phyloP scores from a whole-genome alignment of 2,888 invertebrate species.

The Itoplectis maculator region DNA sequence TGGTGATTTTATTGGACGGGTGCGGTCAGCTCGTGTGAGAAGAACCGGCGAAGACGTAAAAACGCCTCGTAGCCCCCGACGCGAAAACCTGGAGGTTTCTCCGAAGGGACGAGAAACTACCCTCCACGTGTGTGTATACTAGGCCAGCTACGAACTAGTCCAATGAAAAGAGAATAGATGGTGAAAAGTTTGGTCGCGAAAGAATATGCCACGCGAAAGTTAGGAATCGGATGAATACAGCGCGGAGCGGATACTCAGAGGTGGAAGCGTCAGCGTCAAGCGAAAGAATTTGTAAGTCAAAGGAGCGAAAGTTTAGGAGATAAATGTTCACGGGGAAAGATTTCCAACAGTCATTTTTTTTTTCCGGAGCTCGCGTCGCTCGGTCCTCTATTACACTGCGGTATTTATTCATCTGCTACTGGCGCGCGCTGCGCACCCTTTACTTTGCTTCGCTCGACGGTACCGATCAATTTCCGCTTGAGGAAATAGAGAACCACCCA shows the following conservation, averaged over 20 bases:
- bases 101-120: conserved; percentile 1
- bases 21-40: conserved; percentile 7
- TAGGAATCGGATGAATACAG: neutral
- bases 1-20: conserved; percentile 47
- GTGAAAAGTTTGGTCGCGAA: neutral
- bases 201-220: neutral
- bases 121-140: neutral
- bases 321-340: neutral
- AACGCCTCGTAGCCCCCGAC: neutral
- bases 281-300: neutral
- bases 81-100: neutral
- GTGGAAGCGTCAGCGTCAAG: neutral
- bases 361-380: neutral
- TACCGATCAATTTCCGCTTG: conserved; percentile 31
- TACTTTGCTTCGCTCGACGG: conserved; percentile 7
- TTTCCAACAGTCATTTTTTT: neutral
- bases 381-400: neutral
- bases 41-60: conserved; percentile 4
- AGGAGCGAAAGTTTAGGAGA: neutral
- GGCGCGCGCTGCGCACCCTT: neutral
- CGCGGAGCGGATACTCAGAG: neutral
- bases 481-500: conserved; percentile 9
- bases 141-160: neutral
- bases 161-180: conserved; percentile 23
- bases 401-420: neutral